These are phyloP conservation scores for Chaenodraco wilsoni DNA, from an alignment of 2,797 vertebrate genomes.

Conservation along the genomic window DNA sequence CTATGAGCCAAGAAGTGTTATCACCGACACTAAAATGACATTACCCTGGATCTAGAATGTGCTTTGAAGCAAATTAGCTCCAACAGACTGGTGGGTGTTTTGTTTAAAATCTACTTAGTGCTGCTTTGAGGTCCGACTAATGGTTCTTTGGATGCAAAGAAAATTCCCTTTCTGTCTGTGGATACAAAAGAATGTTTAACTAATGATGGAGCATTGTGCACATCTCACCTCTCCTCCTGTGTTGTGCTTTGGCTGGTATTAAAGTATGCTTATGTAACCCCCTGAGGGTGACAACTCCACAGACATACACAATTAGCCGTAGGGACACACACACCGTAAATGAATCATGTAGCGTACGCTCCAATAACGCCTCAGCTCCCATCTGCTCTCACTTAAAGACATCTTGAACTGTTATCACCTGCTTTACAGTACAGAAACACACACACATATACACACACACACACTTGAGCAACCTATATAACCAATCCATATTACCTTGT, in stretches of 20 bases:
- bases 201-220: background rate
- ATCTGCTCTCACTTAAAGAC: slow-evolving; percentile 65
- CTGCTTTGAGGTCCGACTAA: slow-evolving; percentile 7
- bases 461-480: slow-evolving; percentile 13
- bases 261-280: slow-evolving; percentile 48
- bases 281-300: slow-evolving; percentile 36
- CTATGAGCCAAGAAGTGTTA: background rate
- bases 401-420: slow-evolving; percentile 60
- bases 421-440: slow-evolving; percentile 33
- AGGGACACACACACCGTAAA: slow-evolving; percentile 34
- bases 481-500: slow-evolving; percentile 26
- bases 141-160: background rate
- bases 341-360: slow-evolving; percentile 61
- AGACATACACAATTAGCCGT: slow-evolving; percentile 37
- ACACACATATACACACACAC: slow-evolving; percentile 5
- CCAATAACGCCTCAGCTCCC: slow-evolving; percentile 57
- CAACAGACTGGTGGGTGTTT: background rate
- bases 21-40: background rate
- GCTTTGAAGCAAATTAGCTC: background rate
- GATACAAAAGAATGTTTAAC: slow-evolving; percentile 4
- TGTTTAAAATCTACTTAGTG: background rate
- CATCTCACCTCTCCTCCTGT: background rate
- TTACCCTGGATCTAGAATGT: background rate
- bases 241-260: slow-evolving; percentile 48
- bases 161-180: background rate